Conservation (phyloP, 2,797 vertebrate genomes). For the Neopelma chrysocephalum region DNA sequence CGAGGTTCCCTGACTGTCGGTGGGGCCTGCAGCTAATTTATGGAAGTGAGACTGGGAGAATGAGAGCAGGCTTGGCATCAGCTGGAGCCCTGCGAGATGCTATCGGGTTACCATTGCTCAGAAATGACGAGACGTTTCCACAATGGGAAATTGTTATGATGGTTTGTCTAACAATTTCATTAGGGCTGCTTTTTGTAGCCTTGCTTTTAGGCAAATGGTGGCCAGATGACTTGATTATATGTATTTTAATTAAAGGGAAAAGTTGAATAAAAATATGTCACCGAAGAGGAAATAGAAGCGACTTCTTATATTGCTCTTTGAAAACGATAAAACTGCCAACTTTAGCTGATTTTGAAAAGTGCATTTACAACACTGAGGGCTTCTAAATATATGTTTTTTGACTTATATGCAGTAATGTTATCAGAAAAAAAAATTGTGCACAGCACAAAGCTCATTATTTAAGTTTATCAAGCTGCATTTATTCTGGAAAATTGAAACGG, state of each 20-base stretch:
- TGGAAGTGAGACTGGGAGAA: background rate
- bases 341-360: background rate
- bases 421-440: background rate
- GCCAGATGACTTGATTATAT: background rate
- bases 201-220: background rate
- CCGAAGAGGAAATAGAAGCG: background rate
- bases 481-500: background rate
- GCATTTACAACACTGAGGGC: background rate
- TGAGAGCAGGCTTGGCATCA: slow-evolving; percentile 33
- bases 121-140: slow-evolving; percentile 28
- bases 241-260: background rate
- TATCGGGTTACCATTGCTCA: slow-evolving; percentile 40
- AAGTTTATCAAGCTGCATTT: background rate
- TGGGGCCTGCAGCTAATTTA: slow-evolving; percentile 39
- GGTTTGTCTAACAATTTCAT: background rate
- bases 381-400: background rate
- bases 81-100: background rate
- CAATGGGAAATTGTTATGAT: slow-evolving; percentile 6
- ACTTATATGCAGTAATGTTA: background rate
- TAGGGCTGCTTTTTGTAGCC: background rate
- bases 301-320: background rate
- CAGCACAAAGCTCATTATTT: background rate
- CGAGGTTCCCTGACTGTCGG: background rate
- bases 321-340: background rate
- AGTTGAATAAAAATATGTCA: background rate